phyloP scores from a whole-genome alignment of 2,888 invertebrate genomes.

The Rhagonycha lutea region DNA sequence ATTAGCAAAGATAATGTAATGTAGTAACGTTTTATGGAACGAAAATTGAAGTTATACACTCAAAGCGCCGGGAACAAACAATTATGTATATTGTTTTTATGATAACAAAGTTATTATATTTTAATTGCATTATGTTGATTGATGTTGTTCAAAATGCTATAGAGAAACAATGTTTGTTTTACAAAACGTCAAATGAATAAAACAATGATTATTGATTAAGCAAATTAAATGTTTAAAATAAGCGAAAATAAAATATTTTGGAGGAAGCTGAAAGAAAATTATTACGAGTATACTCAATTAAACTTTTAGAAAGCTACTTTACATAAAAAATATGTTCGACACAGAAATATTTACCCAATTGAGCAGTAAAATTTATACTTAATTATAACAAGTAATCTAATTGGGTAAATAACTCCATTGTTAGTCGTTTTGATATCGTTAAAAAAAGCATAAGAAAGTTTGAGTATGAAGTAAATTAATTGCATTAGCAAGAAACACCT shows the following conservation, averaged over 20 bases:
- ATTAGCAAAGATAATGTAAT: neutral
- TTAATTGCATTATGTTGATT: neutral
- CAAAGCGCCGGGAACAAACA: neutral
- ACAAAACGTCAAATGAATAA: neutral
- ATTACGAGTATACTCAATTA: neutral
- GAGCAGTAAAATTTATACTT: neutral
- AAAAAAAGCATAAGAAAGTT: neutral
- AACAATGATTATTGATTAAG: neutral
- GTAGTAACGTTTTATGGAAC: neutral
- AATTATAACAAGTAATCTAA: neutral
- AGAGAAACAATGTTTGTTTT: neutral
- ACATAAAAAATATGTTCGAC: neutral
- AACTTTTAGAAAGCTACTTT: neutral
- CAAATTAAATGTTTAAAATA: neutral
- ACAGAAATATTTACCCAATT: neutral
- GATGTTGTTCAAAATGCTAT: neutral
- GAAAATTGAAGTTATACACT: neutral
- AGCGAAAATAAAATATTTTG: neutral
- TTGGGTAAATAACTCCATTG: neutral
- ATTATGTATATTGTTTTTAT: neutral
- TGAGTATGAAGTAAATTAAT: neutral
- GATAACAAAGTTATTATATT: neutral
- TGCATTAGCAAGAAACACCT: neutral
- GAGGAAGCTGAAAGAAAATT: neutral
- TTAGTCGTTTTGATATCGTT: neutral